Evolutionary conservation across 1,140 invertebrate genomes (phyloP), one percentile per base, ranked within the genome.

Genomic region (Belonocnema kinseyi): DNA sequence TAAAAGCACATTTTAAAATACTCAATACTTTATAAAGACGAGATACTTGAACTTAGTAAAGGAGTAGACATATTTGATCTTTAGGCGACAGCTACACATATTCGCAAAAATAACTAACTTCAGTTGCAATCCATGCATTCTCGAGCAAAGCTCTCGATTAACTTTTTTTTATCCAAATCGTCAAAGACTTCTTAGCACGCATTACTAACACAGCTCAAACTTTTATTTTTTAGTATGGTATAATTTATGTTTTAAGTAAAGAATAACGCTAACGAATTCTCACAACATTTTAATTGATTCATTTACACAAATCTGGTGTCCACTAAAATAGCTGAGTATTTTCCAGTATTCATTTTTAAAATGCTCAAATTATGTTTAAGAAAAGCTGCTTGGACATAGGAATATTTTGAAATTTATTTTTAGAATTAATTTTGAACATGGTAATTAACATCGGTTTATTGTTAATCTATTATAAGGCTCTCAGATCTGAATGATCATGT

Each of bases 271-370:
- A 33, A 40, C 3, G 5, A n/a, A 74, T 73, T 72, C n/a, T 77
- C 17, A 77, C 17, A 26, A 13, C 14, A 70, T 77, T 77, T 77
- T 53, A 17, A 21, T 73, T 72, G 16, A 54, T 77, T 50, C 2
- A 66, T 66, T 66, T 16, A 61, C 12, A 66, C 61, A 66, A n/a
- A 33, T 66, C 81, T 88, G 88, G 88, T 90, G 89, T 90, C 88
- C 89, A 90, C 88, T 84, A 54, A 77, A 84, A 86, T 87, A 89
- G 88, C 88, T 89, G 88, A 87, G 81, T 85, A 84, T 87, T 83
- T 84, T 82, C 74, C 26, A 50, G 72, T 17, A 13, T 61, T 12
- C 54, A 54, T 33, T 26, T 53, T 73, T 33, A 72, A 54, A 17
- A 61, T 54, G 12, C 2, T 17, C 52, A 46, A 13, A 77, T 70